Evolutionary conservation across 2,888 invertebrate species (phyloP).

Genomic region (Eretmocerus hayati): DNA sequence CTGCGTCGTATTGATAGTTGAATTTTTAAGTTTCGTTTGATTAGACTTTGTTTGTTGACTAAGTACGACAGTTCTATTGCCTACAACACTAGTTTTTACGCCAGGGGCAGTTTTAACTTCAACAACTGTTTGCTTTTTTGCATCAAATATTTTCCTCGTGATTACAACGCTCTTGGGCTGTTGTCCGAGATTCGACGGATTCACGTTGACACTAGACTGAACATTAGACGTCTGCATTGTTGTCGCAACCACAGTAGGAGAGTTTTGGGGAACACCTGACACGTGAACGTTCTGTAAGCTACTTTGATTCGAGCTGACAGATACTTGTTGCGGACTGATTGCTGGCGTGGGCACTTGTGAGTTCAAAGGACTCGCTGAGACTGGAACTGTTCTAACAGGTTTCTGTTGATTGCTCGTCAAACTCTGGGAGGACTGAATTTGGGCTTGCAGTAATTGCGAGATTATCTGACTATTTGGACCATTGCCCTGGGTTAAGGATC

Average conservation of each 20-base stretch:
- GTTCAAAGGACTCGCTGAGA: slow-evolving; percentile 27
- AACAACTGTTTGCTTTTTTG: slow-evolving; percentile 19
- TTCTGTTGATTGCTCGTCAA: slow-evolving; percentile 28
- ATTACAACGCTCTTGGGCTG: slow-evolving; percentile 16
- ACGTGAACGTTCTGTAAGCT: slow-evolving; percentile 30
- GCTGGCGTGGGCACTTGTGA: slow-evolving; percentile 30
- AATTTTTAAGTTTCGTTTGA: slow-evolving; percentile 21
- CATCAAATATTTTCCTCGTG: slow-evolving; percentile 18
- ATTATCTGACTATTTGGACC: slow-evolving; percentile 43
- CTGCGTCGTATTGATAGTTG: slow-evolving; percentile 17
- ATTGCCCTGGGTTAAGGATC: slow-evolving; percentile 39
- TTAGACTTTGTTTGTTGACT: slow-evolving; percentile 26
- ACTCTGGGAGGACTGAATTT: slow-evolving; percentile 27
- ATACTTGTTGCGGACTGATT: slow-evolving; percentile 36
- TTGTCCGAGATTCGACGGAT: slow-evolving; percentile 27
- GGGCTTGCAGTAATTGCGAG: slow-evolving; percentile 40
- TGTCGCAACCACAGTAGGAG: slow-evolving; percentile 8
- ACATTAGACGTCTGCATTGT: slow-evolving; percentile 16
- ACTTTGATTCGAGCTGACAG: slow-evolving; percentile 23
- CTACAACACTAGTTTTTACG: slow-evolving; percentile 14
- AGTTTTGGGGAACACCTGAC: slow-evolving; percentile 25
- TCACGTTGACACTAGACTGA: slow-evolving; percentile 12
- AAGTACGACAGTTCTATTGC: slow-evolving; percentile 6
- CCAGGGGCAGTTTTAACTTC: slow-evolving; percentile 16
- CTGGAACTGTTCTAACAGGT: slow-evolving; percentile 27